Conservation (phyloP, 2,797 vertebrate species). For the Pantherophis vulpinus region DNA sequence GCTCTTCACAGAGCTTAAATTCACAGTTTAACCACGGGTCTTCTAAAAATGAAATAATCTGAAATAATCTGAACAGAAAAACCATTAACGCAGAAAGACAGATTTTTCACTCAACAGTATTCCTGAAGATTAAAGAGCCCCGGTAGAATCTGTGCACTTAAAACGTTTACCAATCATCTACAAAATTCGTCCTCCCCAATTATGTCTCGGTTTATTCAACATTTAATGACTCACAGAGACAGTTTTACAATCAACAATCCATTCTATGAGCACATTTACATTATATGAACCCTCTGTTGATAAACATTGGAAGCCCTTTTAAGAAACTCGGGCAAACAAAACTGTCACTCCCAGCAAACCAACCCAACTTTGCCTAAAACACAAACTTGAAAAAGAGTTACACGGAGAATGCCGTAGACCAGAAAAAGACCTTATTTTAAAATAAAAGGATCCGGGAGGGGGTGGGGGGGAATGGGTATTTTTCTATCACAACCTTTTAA, state of each 20-base stretch:
- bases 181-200: conserved; percentile 60
- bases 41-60: conserved; percentile 52
- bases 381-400: neutral
- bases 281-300: conserved; percentile 63
- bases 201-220: conserved; percentile 52
- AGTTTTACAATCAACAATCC: conserved; percentile 53
- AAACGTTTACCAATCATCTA: conserved; percentile 49
- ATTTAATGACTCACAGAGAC: conserved; percentile 52
- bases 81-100: conserved; percentile 65
- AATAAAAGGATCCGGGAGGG: neutral
- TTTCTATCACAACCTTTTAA: neutral
- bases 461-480: neutral
- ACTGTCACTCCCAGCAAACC: neutral
- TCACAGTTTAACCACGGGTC: conserved; percentile 37
- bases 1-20: conserved; percentile 29
- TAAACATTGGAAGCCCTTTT: conserved; percentile 43
- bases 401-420: neutral
- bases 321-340: conserved; percentile 38
- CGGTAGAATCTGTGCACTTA: conserved; percentile 60
- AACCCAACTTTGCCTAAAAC: neutral
- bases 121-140: conserved; percentile 69
- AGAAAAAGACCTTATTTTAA: neutral
- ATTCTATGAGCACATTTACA: conserved; percentile 49
- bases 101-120: conserved; percentile 56
- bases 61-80: conserved; percentile 55